These are phyloP conservation scores for Tenodera sinensis DNA, from an alignment of 2,888 invertebrate genomes.

Conservation along the genomic window DNA sequence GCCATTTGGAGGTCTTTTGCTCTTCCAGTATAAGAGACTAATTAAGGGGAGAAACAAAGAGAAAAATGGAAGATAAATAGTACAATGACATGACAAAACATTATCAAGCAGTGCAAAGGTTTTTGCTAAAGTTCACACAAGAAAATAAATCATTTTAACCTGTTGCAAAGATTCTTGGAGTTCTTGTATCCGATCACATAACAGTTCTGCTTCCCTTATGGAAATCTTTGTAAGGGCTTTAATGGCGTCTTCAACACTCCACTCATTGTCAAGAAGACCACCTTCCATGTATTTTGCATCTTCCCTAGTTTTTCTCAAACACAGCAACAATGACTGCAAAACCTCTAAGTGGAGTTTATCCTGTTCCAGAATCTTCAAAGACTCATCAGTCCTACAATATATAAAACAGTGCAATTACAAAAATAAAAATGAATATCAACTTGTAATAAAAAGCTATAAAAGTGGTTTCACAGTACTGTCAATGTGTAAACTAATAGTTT, in stretches of 20 bases:
- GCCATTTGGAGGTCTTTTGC: too few relatives aligned
- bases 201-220: not conserved
- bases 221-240: not conserved
- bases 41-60: too few relatives aligned
- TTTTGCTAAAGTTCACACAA: too few relatives aligned
- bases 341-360: not conserved
- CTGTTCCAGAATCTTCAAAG: not conserved
- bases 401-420: not conserved
- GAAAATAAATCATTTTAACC: not conserved
- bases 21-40: too few relatives aligned
- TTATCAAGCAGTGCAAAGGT: too few relatives aligned
- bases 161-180: not conserved
- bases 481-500: too few relatives aligned
- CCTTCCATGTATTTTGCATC: not conserved
- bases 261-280: not conserved
- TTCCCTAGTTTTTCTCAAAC: not conserved
- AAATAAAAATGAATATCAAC: too few relatives aligned
- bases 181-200: not conserved
- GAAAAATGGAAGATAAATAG: too few relatives aligned
- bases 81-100: too few relatives aligned
- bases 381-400: not conserved
- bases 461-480: too few relatives aligned
- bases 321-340: not conserved
- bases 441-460: too few relatives aligned
- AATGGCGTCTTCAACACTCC: not conserved